phyloP scores from a whole-genome alignment of 2,797 vertebrate genomes.

The Falco columbarius region DNA sequence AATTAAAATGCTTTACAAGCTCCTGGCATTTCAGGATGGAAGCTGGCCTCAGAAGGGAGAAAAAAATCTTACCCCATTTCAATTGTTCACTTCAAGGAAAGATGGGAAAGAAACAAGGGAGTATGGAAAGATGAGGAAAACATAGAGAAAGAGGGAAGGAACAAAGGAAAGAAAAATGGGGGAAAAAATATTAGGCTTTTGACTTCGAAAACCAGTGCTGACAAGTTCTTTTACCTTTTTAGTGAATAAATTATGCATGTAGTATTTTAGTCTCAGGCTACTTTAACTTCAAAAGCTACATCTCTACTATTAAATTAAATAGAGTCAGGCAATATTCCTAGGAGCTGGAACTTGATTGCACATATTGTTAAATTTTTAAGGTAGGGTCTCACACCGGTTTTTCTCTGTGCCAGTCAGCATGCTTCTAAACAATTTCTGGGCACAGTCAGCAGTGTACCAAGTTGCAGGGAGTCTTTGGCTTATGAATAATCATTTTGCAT shows the following conservation, averaged over 20 bases:
- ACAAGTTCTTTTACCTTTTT: not conserved
- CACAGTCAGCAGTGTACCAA: not conserved
- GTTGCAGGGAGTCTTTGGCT: not conserved
- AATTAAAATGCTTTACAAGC: conserved; percentile 4
- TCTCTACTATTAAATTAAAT: not conserved
- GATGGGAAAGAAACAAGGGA: not conserved
- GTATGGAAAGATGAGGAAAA: too few species aligned
- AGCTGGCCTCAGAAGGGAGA: not conserved
- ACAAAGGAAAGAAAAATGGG: too few species aligned
- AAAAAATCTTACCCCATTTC: not conserved
- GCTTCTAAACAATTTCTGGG: not conserved
- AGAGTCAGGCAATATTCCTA: not conserved
- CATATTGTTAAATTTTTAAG: not conserved
- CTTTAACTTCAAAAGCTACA: not conserved
- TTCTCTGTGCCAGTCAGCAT: not conserved
- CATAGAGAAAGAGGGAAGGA: not conserved
- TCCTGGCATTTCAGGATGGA: not conserved
- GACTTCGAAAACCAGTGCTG: not conserved
- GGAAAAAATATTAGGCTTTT: not conserved
- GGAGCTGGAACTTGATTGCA: not conserved
- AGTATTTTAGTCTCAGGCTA: not conserved
- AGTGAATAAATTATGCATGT: not conserved
- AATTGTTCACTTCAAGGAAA: not conserved
- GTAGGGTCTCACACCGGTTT: not conserved
- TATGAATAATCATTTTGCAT: not conserved